Evolutionary conservation across 2,797 vertebrate genomes (phyloP), one percentile per base, ranked within the genome.

Genomic region (Mus minutoides): DNA sequence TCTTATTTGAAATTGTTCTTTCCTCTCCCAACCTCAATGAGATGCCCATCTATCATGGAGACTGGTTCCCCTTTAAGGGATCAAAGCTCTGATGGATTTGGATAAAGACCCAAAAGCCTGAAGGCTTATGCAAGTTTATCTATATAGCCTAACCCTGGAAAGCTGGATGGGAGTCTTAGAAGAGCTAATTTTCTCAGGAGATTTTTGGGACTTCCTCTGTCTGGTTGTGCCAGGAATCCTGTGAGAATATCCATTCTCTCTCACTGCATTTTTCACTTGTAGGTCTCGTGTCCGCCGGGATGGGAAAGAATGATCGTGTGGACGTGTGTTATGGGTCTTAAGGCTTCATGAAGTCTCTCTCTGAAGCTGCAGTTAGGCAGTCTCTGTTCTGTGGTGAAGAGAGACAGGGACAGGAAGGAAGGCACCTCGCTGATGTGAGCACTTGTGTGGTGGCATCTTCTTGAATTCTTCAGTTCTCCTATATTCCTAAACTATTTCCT

Each of bases 121-220:
- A 83, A 92, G 95, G 80, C 91, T 97, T 97, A 92, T 92, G 86
- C 86, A 96, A 95, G 95, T 97, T 97, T 96, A 97, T 97, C 96
- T 97, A 49, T 96, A 78, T 83, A 96, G 91, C 95, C n/a, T 71
- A 94, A 97, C 71, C 84, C 82, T 94, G 29, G 88, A 84, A 94
- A 92, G 94, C 77, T 94, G 89, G 88, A 88, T 90, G 92, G 92
- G 96, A 98, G 94, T 96, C 93, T 97, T 60, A 77, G 43, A 79
- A 93, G 54, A 40, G 80, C 75, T 92, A 94, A 92, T 92, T 97
- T 98, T 98, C 97, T 98, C 97, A 98, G 93, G 97, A 95, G 97
- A 97, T 83, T 95, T 97, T 97, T 97, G 90, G 92, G 94, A 97
- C 97, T 97, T 98, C 96, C 97, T 97, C 95, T 96, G 96, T 97